phyloP scores from a whole-genome alignment of 2,113 vertebrate genomes.

The Phyllostomus discolor region DNA sequence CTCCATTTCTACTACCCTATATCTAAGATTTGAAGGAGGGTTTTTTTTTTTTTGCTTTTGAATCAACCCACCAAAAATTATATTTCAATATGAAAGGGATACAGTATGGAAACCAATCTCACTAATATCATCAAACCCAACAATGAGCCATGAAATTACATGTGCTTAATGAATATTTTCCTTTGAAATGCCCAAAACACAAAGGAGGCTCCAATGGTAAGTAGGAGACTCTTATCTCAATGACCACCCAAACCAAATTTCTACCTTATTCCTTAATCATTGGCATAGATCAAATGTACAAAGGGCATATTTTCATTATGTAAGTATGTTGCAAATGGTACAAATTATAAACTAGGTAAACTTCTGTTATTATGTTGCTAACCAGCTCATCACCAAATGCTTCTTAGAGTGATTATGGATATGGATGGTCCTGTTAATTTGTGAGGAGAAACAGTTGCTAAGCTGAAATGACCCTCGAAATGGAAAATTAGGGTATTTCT shows the following conservation, averaged over 20 bases:
- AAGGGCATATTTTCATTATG: not conserved
- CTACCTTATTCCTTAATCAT: not conserved
- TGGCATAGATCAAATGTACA: not conserved
- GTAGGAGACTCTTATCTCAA: not conserved
- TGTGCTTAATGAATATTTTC: not conserved
- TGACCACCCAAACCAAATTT: not conserved
- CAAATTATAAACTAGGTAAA: not conserved
- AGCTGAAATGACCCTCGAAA: not conserved
- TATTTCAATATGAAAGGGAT: not conserved
- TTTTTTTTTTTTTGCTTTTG: not conserved
- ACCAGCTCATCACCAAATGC: not conserved
- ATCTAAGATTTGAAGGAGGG: not conserved
- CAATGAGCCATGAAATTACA: not conserved
- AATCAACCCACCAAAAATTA: not conserved
- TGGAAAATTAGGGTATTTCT: not conserved
- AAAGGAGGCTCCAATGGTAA: not conserved
- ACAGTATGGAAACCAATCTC: not conserved
- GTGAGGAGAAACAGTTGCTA: not conserved
- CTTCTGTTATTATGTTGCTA: not conserved
- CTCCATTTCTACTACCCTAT: not conserved
- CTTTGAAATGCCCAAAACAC: not conserved
- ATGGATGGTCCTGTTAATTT: not conserved
- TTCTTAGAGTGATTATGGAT: not conserved
- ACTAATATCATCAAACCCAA: not conserved
- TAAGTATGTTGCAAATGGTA: not conserved